Conservation (phyloP, 2,797 vertebrate genomes). For the Myotis findleyi region DNA sequence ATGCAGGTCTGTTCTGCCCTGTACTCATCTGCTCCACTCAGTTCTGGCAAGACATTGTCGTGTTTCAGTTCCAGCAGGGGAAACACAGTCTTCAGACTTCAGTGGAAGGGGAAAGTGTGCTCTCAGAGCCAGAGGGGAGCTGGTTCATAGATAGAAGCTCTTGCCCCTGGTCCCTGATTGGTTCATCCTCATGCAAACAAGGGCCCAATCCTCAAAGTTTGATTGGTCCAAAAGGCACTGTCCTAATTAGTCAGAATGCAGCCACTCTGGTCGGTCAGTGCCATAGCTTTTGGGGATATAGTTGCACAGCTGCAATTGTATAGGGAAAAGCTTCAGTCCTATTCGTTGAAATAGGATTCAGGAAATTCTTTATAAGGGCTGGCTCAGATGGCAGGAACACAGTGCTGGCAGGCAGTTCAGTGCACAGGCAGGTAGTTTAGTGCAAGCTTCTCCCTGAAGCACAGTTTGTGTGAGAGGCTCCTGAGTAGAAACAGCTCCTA, state of each 20-base stretch:
- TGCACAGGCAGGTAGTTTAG: not conserved
- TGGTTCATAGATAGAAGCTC: not conserved
- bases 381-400: not conserved
- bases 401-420: not conserved
- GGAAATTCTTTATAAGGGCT: not conserved
- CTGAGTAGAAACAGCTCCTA: not conserved
- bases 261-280: not conserved
- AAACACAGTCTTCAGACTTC: not conserved
- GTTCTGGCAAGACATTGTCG: not conserved
- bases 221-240: not conserved
- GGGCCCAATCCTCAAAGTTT: not conserved
- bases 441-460: not conserved
- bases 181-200: not conserved
- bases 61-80: not conserved
- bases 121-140: not conserved
- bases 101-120: not conserved
- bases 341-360: not conserved
- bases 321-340: not conserved
- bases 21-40: not conserved
- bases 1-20: not conserved
- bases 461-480: not conserved
- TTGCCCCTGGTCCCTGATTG: not conserved
- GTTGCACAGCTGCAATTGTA: not conserved
- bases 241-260: not conserved
- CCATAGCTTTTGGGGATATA: not conserved